Evolutionary conservation across 2,113 vertebrate species (phyloP).

Genomic region (Pseudorectes ferrugineus): DNA sequence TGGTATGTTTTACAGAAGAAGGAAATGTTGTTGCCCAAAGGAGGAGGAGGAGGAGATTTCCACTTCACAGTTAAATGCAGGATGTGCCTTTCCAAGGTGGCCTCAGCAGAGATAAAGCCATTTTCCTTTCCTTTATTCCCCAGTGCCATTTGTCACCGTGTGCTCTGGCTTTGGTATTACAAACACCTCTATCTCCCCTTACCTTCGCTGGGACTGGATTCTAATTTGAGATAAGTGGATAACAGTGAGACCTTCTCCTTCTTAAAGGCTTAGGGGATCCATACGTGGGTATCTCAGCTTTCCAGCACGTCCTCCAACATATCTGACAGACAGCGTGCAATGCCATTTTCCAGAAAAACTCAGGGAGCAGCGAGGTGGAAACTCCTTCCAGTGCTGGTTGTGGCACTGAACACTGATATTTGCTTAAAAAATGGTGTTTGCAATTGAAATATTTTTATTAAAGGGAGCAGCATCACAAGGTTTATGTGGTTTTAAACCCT

Average conservation of each 20-base stretch:
- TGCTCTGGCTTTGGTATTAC: neutral
- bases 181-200: neutral
- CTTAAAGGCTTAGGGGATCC: neutral
- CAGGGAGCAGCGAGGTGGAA: neutral
- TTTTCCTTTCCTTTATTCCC: neutral
- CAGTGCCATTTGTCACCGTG: neutral
- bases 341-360: neutral
- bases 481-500: neutral
- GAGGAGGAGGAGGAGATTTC: neutral
- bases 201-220: neutral
- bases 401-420: neutral
- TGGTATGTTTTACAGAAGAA: neutral
- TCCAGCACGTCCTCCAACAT: neutral
- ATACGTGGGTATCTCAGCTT: accelerated
- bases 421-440: neutral
- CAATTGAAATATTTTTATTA: neutral
- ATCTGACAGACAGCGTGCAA: neutral
- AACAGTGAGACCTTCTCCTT: neutral
- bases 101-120: neutral
- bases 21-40: neutral
- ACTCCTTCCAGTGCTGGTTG: neutral
- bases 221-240: neutral
- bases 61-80: neutral
- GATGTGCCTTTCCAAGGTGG: neutral
- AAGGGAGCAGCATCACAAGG: neutral